Percentiles rank a stretch among this genome's conserved stretches.
Conservation (phyloP, 2,888 invertebrate genomes). For the Acrobasis consociella region DNA sequence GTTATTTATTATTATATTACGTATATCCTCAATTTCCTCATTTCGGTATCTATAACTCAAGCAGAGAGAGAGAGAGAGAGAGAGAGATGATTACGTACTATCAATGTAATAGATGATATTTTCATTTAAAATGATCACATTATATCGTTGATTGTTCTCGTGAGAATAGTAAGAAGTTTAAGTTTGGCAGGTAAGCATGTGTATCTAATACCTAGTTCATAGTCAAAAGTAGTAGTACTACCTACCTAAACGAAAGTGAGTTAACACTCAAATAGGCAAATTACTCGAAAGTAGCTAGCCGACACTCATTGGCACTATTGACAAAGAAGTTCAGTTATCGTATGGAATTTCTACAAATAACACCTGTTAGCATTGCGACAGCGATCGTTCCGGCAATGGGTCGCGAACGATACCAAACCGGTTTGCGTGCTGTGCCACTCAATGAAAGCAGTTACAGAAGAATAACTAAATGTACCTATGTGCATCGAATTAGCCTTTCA, state of each 20-base stretch:
- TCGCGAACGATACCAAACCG: constrained; percentile 65
- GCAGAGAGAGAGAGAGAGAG: too few species aligned
- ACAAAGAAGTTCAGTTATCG: constrained; percentile 50
- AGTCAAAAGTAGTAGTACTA: too few species aligned
- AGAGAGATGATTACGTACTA: too few species aligned
- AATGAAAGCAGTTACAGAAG: background rate
- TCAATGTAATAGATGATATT: too few species aligned
- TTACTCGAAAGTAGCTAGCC: constrained; percentile 18
- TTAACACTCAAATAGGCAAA: background rate
- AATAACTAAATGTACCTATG: background rate
- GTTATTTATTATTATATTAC: too few species aligned
- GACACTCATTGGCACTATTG: constrained; percentile 32
- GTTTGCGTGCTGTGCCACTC: constrained; percentile 41
- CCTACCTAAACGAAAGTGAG: background rate
- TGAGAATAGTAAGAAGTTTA: too few species aligned
- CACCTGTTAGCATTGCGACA: constrained; percentile 73
- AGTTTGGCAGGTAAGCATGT: background rate
- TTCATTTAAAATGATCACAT: too few species aligned
- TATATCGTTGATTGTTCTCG: too few species aligned
- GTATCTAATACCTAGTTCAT: too few species aligned
- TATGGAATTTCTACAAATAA: constrained; percentile 66
- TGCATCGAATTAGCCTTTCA: too few species aligned
- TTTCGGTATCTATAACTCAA: too few species aligned
- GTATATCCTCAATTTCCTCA: too few species aligned
- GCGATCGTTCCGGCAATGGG: constrained; percentile 44